Evolutionary conservation across 2,888 invertebrate genomes (phyloP).

Genomic region (Andricus quercusramuli): DNA sequence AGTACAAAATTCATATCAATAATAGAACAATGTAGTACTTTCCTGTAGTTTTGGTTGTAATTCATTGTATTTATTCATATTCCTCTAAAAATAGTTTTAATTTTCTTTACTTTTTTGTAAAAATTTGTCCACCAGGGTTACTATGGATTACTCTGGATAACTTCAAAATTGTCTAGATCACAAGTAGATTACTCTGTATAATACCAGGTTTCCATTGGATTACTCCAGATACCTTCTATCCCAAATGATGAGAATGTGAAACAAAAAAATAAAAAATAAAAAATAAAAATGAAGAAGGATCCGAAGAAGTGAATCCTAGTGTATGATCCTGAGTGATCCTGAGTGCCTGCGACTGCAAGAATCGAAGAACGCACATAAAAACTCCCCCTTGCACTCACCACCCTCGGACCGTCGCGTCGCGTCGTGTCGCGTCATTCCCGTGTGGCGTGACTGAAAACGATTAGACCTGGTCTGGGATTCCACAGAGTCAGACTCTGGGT

Average conservation of each 20-base stretch:
- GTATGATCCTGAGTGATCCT: neutral
- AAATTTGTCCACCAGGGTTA: too few species aligned
- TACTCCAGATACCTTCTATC: too few species aligned
- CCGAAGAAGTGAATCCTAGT: neutral
- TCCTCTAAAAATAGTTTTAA: too few species aligned
- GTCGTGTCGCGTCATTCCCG: conserved; percentile 42
- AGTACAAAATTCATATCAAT: too few species aligned
- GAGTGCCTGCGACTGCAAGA: neutral
- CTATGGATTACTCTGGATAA: too few species aligned
- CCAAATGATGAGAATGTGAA: neutral
- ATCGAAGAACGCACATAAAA: conserved; percentile 44
- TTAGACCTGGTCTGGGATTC: conserved; percentile 58
- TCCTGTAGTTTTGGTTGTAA: too few species aligned
- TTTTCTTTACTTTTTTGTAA: too few species aligned
- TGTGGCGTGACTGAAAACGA: conserved; percentile 66
- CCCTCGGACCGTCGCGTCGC: neutral
- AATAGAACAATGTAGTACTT: too few species aligned
- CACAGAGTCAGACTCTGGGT: conserved; percentile 41
- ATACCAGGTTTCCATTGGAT: too few species aligned
- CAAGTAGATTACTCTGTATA: too few species aligned
- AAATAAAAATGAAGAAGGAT: neutral
- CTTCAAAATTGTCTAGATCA: too few species aligned
- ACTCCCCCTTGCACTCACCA: conserved; percentile 51
- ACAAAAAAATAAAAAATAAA: neutral
- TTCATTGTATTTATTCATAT: too few species aligned